Evolutionary conservation across 2,113 vertebrate species (phyloP), one percentile per base, ranked within the genome.

Genomic region (Mirza zaza): DNA sequence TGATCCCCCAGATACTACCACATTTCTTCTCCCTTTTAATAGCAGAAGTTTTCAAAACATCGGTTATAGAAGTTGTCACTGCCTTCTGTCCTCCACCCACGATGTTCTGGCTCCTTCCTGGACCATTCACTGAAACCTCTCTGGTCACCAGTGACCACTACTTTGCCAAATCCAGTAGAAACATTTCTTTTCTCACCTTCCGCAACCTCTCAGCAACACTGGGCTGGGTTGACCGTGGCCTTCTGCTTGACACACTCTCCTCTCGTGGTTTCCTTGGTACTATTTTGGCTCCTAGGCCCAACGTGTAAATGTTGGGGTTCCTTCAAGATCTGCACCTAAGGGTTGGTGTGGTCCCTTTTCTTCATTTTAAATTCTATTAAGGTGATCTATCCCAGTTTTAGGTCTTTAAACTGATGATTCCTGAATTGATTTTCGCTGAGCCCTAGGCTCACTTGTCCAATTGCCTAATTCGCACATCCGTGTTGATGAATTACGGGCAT

Each of bases 191-290:
- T 29, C 42, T 89, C 14, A 18, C 25, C 42, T 76, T 20, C 5
- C 0, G 0, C 12, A 21, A 34, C 36, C 13, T 34, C 63, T 68
- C 29, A 39, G 39, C 42, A 45, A 4, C 42, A 4, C 48, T 32
- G 9, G 45, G 13, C 23, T 2, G 6, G 4, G 52, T n/a, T 1
- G 5, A 29, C 61, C 6, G 0, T 0, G 11, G 5, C 25, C 45
- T 63, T 27, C 65, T 79, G 13, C 42, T 39, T 14, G 48, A 42
- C 18, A 32, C 3, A 1, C 25, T 85, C 84, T 55, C 1, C 3
- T 68, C 42, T 27, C 11, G 23, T 73, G 29, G 52, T 63, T 34
- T 91, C 32, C 20, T 88, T 8, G 4, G 15, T n/a, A 55, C 7
- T 61, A 15, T 59, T 87, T 75, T 3, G 11, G 27, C 18, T 86